A percentile compares a stretch with the other conserved stretches of the same genome.
Evolutionary conservation across 2,888 invertebrate species (phyloP).

Genomic region (Leptinotarsa tumamoca): DNA sequence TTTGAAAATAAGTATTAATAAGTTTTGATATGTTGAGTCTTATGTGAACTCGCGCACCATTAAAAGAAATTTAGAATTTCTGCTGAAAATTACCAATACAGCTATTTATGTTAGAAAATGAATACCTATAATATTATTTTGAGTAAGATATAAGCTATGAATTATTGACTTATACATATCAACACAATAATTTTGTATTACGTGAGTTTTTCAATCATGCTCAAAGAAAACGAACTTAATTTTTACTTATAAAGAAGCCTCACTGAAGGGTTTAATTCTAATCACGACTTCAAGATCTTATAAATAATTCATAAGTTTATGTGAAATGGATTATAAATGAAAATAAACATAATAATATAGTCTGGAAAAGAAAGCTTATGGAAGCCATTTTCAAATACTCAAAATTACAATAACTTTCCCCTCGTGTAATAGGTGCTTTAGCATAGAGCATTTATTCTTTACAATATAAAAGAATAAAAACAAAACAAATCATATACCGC

Average conservation of each 20-base stretch:
- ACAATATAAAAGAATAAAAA: background rate
- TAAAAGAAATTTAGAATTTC: background rate
- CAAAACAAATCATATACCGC: background rate
- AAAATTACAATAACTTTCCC: constrained; percentile 3
- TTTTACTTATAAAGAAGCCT: constrained; percentile 6
- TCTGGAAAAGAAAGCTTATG: background rate
- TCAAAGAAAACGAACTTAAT: background rate
- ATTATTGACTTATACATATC: background rate
- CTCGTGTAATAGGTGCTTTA: background rate
- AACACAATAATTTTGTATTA: background rate
- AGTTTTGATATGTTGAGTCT: background rate
- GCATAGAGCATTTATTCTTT: background rate
- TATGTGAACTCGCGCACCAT: background rate
- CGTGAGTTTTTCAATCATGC: background rate
- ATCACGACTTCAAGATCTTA: background rate
- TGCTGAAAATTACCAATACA: background rate
- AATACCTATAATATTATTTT: background rate
- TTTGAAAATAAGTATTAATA: constrained; percentile 1
- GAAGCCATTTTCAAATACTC: constrained; percentile 4
- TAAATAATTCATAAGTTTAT: background rate
- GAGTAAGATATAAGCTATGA: background rate
- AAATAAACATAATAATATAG: background rate
- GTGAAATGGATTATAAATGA: background rate
- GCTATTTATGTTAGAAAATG: background rate
- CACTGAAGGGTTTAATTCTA: background rate